Conservation (phyloP, 2,113 vertebrate genomes). For the Excalfactoria chinensis region DNA sequence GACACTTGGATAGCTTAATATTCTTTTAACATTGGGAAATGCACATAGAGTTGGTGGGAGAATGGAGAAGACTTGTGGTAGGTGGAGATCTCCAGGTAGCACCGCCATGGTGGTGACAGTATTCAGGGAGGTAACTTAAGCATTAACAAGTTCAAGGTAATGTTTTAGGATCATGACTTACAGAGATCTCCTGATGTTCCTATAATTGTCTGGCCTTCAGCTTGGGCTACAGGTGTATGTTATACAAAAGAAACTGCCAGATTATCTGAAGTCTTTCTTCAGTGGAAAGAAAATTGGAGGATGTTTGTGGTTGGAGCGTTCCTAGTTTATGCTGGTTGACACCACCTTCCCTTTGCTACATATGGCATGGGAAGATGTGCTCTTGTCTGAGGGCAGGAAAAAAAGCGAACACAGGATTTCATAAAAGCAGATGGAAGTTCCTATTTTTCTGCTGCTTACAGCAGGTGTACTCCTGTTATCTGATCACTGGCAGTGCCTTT, state of each 20-base stretch:
- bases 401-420: neutral
- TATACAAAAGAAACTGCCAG: neutral
- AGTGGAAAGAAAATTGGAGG: neutral
- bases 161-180: neutral
- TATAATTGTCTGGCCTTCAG: neutral
- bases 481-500: neutral
- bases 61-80: neutral
- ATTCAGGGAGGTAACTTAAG: neutral
- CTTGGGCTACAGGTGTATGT: neutral
- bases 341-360: neutral
- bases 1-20: neutral
- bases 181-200: neutral
- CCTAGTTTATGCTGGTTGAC: neutral
- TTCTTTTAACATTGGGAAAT: neutral
- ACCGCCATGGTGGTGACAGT: neutral
- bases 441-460: neutral
- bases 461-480: neutral
- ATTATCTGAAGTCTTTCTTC: neutral
- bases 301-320: neutral
- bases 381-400: conserved; percentile 4
- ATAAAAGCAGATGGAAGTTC: conserved; percentile 42
- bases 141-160: neutral
- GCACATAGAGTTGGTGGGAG: neutral
- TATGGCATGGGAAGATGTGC: neutral
- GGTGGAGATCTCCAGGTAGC: neutral